Base-by-base conservation (phyloP, 1,140 invertebrate genomes). In the Adoxophyes honmai region DNA sequence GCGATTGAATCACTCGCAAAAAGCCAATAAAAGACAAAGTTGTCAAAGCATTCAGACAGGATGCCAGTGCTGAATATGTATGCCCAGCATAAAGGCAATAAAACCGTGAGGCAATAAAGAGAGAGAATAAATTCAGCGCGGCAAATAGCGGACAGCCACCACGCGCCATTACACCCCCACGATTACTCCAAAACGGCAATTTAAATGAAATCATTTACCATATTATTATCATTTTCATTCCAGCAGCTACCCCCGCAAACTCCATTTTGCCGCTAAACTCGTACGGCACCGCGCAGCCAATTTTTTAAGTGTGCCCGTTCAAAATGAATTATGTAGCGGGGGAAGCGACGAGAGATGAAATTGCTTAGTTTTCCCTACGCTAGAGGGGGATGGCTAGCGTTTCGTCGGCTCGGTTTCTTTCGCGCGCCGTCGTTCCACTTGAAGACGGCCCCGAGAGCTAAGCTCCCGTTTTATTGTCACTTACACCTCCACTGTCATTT, bases 261-360 rank as follows among this genome's bases (percentile, higher is more conserved):
- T 75, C 71, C 77, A 80, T 80, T 81, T 78, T 61, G 64, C 59
- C 71, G 69, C 72, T 76, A 78, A 82, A 77, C 67, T 68, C 62
- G 62, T 69, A 79, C 70, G 69, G 21, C 21, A 28, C 2, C 66
- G 70, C 64, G 58, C 62, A 77, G 74, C 70, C 85, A 86, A 88
- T 88, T 88, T 88, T 88, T 88, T 86, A 88, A 88, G 74, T 85
- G 85, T 81, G 67, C 73, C 70, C 75, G 79, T 72, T 81, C 66
- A 81, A 86, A 84, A 88, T 88, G 84, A 88, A 88, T 88, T 86
- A 88, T 86, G 85, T 86, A 85, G 82, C 64, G 73, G 73, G 73
- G 73, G 75, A 81, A 61, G 55, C 82, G 81, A 84, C 77, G 84
- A 79, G 79, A 77, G 82, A 81, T 84, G 79, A 83, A 84, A 84